Evolutionary conservation across 2,797 vertebrate species (phyloP).

Genomic region (Synanceia verrucosa): DNA sequence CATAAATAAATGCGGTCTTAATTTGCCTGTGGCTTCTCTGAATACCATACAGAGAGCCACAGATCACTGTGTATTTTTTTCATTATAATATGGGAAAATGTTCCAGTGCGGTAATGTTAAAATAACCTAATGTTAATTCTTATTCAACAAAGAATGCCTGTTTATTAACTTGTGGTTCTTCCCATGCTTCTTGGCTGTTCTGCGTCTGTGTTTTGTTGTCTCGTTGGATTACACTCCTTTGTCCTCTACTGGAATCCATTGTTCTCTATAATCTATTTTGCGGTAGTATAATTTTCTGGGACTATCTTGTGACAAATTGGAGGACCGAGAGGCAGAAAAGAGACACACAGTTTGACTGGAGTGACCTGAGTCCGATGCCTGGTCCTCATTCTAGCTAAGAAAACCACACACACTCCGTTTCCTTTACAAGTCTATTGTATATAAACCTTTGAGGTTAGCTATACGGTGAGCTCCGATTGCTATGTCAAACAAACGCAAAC

Average conservation of each 20-base stretch:
- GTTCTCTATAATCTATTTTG: conserved; percentile 45
- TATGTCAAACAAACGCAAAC: conserved; percentile 61
- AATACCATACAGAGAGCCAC: conserved; percentile 30
- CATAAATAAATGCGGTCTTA: too few species aligned
- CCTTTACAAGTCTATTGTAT: conserved; percentile 42
- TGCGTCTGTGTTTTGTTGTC: conserved; percentile 40
- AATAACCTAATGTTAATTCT: conserved; percentile 48
- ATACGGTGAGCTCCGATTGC: conserved; percentile 41
- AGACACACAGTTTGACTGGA: conserved; percentile 23
- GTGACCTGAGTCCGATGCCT: conserved; percentile 4
- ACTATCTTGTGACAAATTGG: conserved; percentile 29
- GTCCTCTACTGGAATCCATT: conserved; percentile 56
- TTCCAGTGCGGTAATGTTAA: conserved; percentile 30
- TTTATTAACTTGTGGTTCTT: conserved; percentile 44
- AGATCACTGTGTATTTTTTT: conserved; percentile 31
- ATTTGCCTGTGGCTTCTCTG: conserved; percentile 19
- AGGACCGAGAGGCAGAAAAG: conserved; percentile 9
- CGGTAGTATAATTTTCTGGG: conserved; percentile 23
- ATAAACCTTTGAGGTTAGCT: conserved; percentile 45
- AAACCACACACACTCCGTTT: conserved; percentile 18
- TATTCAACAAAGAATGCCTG: conserved; percentile 25
- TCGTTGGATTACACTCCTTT: conserved; percentile 32
- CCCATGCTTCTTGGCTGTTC: conserved; percentile 42
- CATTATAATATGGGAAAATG: conserved; percentile 29
- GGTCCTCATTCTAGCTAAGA: conserved; percentile 11